Percentiles rank a stretch among this genome's conserved stretches.
These are phyloP conservation scores for Bujurquina vittata DNA, from an alignment of 2,113 vertebrate genomes.

Conservation along the genomic window DNA sequence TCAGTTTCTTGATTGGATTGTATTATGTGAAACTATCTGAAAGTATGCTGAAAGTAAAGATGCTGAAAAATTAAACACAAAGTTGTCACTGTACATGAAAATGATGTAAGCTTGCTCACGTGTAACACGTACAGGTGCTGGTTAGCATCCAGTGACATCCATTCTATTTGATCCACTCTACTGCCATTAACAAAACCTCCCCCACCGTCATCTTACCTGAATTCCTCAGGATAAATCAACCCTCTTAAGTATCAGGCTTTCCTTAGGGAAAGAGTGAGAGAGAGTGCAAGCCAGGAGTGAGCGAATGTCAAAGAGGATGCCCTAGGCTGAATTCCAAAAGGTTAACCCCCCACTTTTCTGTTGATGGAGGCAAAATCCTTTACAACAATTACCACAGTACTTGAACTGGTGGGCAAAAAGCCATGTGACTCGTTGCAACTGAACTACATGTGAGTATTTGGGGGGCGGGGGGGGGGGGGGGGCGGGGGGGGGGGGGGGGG, in stretches of 20 bases:
- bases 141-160: neutral
- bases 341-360: constrained; percentile 84
- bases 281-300: constrained; percentile 70
- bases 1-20: neutral
- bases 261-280: constrained; percentile 71
- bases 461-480: constrained; percentile 14
- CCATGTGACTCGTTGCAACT: constrained; percentile 68
- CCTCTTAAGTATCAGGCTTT: constrained; percentile 69
- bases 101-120: neutral
- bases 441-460: constrained; percentile 53
- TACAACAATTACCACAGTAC: constrained; percentile 72
- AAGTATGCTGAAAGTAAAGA: neutral
- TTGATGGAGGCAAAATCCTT: constrained; percentile 85
- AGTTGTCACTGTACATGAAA: neutral
- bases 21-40: neutral
- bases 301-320: constrained; percentile 77
- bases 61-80: neutral
- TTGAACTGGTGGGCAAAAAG: constrained; percentile 60
- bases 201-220: constrained; percentile 72
- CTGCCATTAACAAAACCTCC: neutral
- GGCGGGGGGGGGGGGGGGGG: constrained; percentile 20
- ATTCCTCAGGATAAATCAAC: constrained; percentile 70
- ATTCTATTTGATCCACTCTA: neutral
- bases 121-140: neutral
- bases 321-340: constrained; percentile 81